These are phyloP conservation scores for Montipora capitata DNA, from an alignment of 92 coral and sea anemone genomes.

Conservation along the genomic window DNA sequence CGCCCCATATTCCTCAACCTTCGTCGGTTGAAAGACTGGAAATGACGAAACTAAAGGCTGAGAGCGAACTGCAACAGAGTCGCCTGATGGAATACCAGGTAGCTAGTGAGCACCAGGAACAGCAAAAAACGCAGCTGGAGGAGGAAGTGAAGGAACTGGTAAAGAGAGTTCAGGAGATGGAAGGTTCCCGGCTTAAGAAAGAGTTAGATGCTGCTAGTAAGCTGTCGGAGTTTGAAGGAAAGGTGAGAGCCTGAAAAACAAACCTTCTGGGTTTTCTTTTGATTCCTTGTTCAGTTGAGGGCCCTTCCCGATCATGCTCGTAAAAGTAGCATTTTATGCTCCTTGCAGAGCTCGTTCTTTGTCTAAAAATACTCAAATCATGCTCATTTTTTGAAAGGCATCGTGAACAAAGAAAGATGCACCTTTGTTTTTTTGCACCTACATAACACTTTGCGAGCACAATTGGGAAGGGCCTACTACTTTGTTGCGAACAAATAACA, in stretches of 20 bases:
- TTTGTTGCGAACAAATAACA: too few relatives aligned
- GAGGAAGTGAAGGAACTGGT: slow-evolving; percentile 84
- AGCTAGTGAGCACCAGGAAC: slow-evolving; percentile 64
- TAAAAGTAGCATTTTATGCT: too few relatives aligned
- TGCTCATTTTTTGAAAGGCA: too few relatives aligned
- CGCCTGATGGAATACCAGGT: slow-evolving; percentile 70
- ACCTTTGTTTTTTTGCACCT: neutral
- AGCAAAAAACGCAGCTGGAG: slow-evolving; percentile 76
- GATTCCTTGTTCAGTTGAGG: too few relatives aligned
- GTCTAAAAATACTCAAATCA: too few relatives aligned
- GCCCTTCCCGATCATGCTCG: too few relatives aligned
- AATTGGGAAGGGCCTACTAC: too few relatives aligned
- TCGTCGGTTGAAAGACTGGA: slow-evolving; percentile 62
- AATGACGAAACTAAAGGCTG: slow-evolving; percentile 65
- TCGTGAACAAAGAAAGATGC: too few relatives aligned
- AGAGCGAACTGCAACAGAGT: slow-evolving; percentile 65
- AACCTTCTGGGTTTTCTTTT: too few relatives aligned
- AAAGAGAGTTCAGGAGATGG: slow-evolving; percentile 85
- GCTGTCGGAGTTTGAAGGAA: slow-evolving; percentile 86
- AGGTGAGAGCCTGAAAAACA: slow-evolving; percentile 56
- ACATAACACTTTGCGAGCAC: too few relatives aligned
- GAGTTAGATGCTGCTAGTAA: slow-evolving; percentile 78
- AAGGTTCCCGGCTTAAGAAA: slow-evolving; percentile 70
- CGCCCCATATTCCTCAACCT: slow-evolving; percentile 37
- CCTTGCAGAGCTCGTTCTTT: too few relatives aligned